These are phyloP conservation scores for Xanthia icteritia DNA, from an alignment of 2,888 invertebrate genomes.

Conservation along the genomic window DNA sequence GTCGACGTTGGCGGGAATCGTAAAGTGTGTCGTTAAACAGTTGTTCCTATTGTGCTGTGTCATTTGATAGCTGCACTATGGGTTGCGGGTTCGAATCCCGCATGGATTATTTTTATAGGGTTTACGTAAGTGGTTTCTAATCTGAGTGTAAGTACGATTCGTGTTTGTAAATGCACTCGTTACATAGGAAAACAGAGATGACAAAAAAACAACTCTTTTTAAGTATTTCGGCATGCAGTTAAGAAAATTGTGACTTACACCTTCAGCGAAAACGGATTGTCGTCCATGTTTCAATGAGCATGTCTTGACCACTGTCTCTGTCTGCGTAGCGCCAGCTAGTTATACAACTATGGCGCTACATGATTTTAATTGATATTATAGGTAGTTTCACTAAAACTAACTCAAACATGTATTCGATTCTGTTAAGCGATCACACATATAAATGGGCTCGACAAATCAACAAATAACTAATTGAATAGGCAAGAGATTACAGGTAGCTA, in stretches of 20 bases:
- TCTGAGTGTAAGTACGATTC: background rate
- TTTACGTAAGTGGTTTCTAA: background rate
- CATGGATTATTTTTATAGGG: background rate
- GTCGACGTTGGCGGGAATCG: background rate
- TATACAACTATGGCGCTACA: background rate
- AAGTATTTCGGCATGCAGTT: background rate
- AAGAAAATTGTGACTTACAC: slow-evolving; percentile 17
- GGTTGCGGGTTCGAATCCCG: slow-evolving; percentile 25
- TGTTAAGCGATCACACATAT: background rate
- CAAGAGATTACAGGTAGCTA: slow-evolving; percentile 11
- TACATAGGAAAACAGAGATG: background rate
- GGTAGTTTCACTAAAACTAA: background rate
- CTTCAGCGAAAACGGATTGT: background rate
- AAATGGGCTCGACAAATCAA: background rate
- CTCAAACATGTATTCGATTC: background rate
- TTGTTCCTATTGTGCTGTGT: background rate
- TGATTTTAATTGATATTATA: background rate
- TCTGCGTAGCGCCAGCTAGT: background rate
- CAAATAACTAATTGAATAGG: background rate
- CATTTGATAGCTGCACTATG: background rate
- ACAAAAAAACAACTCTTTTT: background rate
- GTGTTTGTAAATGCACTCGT: background rate
- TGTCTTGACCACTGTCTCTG: background rate
- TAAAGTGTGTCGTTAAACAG: background rate
- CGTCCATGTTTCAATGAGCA: background rate